Conservation (phyloP, 1,140 invertebrate species). For the Drosophila ananassae region DNA sequence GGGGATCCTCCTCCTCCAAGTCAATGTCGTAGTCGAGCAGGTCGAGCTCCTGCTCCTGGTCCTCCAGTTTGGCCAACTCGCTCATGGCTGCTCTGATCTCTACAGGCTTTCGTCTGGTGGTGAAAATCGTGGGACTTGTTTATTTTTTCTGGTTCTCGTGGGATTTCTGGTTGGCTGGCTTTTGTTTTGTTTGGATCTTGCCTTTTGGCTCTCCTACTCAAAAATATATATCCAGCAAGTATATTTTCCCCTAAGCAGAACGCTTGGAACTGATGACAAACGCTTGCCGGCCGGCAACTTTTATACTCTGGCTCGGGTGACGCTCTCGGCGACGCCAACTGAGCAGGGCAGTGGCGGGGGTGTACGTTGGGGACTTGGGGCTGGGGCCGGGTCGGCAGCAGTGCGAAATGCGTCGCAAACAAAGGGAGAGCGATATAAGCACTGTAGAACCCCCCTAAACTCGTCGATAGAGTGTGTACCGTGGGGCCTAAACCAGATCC, state of each 20-base stretch:
- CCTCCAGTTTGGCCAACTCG: conserved; percentile 14
- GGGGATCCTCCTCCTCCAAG: conserved; percentile 28
- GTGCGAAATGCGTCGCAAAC: conserved; percentile 45
- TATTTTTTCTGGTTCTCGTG: background rate
- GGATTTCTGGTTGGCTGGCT: background rate
- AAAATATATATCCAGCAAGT: background rate
- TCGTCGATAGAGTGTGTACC: background rate
- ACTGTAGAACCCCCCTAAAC: conserved; percentile 11
- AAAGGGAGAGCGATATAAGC: conserved; percentile 16
- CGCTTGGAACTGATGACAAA: conserved; percentile 47
- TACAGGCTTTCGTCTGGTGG: background rate
- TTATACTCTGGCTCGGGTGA: conserved; percentile 45
- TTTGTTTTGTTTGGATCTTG: background rate
- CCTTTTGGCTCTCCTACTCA: conserved; percentile 6
- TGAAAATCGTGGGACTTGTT: background rate
- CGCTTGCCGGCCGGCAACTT: conserved; percentile 65
- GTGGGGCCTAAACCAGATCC: too few relatives aligned
- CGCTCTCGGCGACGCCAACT: conserved; percentile 5
- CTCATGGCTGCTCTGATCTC: conserved; percentile 11
- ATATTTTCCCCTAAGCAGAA: conserved; percentile 28
- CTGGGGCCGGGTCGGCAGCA: background rate
- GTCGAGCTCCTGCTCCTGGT: conserved; percentile 23
- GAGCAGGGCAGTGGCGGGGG: conserved; percentile 1
- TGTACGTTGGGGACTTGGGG: background rate
- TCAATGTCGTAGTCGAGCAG: conserved; percentile 51